Conservation (phyloP, 2,888 invertebrate species). For the Trypoxylon attenuatum region DNA sequence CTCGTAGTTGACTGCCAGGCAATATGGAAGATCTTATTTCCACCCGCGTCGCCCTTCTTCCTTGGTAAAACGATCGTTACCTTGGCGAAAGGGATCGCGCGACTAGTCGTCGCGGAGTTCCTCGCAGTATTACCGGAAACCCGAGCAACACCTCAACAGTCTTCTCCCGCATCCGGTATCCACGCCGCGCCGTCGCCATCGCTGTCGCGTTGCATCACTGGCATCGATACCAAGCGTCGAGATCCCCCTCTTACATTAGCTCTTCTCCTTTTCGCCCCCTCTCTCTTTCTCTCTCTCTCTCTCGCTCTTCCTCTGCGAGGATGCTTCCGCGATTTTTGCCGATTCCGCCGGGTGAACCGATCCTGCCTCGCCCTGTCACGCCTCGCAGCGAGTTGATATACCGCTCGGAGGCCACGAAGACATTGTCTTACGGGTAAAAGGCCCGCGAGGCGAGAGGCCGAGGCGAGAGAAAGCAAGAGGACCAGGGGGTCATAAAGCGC, state of each 20-base stretch:
- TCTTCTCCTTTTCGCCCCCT: too few species aligned
- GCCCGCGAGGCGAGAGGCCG: slow-evolving; percentile 10
- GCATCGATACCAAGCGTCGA: not conserved
- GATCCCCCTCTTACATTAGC: too few species aligned
- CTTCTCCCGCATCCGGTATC: not conserved
- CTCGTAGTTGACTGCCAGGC: not conserved
- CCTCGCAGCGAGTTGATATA: slow-evolving; percentile 29
- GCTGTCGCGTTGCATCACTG: not conserved
- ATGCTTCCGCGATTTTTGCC: slow-evolving; percentile 36
- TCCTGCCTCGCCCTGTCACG: slow-evolving; percentile 42
- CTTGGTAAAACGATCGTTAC: not conserved
- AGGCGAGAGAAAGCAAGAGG: not conserved
- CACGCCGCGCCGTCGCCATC: not conserved
- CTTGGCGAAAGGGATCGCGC: not conserved
- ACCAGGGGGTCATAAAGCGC: slow-evolving; percentile 12
- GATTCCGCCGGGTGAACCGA: slow-evolving; percentile 31
- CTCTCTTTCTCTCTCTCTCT: too few species aligned
- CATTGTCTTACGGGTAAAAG: slow-evolving; percentile 43
- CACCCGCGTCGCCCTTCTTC: not conserved
- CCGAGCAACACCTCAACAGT: not conserved
- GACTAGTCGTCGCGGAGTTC: too few species aligned
- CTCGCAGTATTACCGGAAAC: too few species aligned
- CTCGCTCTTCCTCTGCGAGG: slow-evolving; percentile 3
- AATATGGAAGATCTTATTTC: not conserved
- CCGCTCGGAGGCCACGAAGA: slow-evolving; percentile 20